A percentile compares a stretch with the other conserved stretches of the same genome.
Evolutionary conservation across 2,113 vertebrate genomes (phyloP).

Genomic region (Crotalus helleri): DNA sequence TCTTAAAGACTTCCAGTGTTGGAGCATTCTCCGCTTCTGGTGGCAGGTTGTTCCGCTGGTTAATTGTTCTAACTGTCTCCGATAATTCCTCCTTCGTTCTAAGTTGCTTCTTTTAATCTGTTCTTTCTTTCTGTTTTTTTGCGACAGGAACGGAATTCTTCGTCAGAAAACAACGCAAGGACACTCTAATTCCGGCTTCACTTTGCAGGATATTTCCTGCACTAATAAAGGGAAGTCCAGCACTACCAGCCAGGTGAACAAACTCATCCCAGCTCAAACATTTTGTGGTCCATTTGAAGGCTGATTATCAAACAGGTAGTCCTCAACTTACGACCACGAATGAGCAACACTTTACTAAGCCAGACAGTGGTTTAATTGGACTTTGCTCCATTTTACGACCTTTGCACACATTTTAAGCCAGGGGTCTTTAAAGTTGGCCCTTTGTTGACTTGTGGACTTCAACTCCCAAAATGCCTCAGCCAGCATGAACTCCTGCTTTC

Average conservation of each 20-base stretch:
- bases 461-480: too few relatives aligned
- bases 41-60: too few relatives aligned
- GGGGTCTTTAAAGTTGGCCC: too few relatives aligned
- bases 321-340: not conserved
- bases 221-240: not conserved
- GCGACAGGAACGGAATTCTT: slow-evolving; percentile 24
- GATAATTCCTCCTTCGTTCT: too few relatives aligned
- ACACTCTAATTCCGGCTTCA: slow-evolving; percentile 53
- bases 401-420: too few relatives aligned
- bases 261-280: not conserved
- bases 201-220: slow-evolving; percentile 46
- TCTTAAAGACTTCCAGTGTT: too few relatives aligned
- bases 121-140: not conserved
- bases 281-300: not conserved
- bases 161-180: not conserved
- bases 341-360: not conserved
- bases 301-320: not conserved
- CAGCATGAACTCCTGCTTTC: too few relatives aligned
- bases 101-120: not conserved
- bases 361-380: not conserved
- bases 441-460: too few relatives aligned
- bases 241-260: not conserved
- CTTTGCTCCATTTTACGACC: not conserved
- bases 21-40: too few relatives aligned
- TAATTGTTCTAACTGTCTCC: too few relatives aligned